Evolutionary conservation across 2,797 vertebrate genomes (phyloP).

Genomic region (Spea hammondii): DNA sequence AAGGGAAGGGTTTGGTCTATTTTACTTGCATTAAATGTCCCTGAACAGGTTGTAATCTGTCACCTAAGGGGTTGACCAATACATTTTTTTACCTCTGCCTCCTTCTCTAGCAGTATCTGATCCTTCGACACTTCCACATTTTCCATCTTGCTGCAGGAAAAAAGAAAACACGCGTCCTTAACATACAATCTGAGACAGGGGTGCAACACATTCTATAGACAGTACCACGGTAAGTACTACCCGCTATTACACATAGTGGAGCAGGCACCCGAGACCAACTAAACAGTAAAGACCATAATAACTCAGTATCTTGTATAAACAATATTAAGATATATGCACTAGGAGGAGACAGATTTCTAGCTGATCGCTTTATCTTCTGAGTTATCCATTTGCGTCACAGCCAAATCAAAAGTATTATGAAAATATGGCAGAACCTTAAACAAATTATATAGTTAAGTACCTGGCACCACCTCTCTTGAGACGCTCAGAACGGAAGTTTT

Average conservation of each 20-base stretch:
- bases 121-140: slow-evolving; percentile 96
- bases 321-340: too few species aligned
- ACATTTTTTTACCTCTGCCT: slow-evolving; percentile 84
- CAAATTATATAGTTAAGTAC: slow-evolving; percentile 61
- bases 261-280: too few species aligned
- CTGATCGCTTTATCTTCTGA: too few species aligned
- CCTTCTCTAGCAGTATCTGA: slow-evolving; percentile 95
- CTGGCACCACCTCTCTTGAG: slow-evolving; percentile 90
- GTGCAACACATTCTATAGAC: too few species aligned
- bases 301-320: too few species aligned
- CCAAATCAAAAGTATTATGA: too few species aligned
- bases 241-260: too few species aligned
- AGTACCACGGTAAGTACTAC: too few species aligned
- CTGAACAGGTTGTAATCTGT: neutral
- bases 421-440: too few species aligned
- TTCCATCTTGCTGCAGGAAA: slow-evolving; percentile 83
- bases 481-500: slow-evolving; percentile 97
- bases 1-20: neutral
- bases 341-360: too few species aligned
- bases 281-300: too few species aligned
- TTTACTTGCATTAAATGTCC: neutral
- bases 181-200: neutral
- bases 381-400: too few species aligned
- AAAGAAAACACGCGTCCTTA: neutral
- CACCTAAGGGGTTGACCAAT: neutral